phyloP scores from a whole-genome alignment of 2,113 vertebrate species.

The Hymenochirus boettgeri region DNA sequence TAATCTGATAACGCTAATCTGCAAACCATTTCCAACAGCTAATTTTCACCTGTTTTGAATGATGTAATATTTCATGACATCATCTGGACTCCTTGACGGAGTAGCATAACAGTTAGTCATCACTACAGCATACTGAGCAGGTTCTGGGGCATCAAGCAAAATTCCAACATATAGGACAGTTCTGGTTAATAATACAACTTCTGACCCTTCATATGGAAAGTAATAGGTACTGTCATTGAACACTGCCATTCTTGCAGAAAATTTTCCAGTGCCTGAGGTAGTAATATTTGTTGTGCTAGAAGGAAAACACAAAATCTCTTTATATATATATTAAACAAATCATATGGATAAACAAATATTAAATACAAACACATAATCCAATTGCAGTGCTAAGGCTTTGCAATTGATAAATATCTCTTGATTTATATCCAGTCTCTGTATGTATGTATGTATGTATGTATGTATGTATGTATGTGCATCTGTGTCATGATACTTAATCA shows the following conservation, averaged over 20 bases:
- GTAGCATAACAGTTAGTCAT: constrained; percentile 55
- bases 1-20: too few relatives aligned
- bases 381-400: too few relatives aligned
- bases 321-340: too few relatives aligned
- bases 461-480: too few relatives aligned
- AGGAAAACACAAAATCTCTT: too few relatives aligned
- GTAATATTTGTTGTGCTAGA: constrained; percentile 46
- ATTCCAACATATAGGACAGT: constrained; percentile 47
- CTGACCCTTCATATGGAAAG: constrained; percentile 40
- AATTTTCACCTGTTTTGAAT: constrained; percentile 46
- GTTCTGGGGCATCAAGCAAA: constrained; percentile 43
- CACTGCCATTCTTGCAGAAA: constrained; percentile 46
- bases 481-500: too few relatives aligned
- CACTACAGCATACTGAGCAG: constrained; percentile 45
- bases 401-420: too few relatives aligned
- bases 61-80: constrained; percentile 51
- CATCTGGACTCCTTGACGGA: constrained; percentile 33
- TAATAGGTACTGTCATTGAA: constrained; percentile 47
- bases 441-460: too few relatives aligned
- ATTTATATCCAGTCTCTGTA: too few relatives aligned
- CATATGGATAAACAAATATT: too few relatives aligned
- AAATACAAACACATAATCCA: too few relatives aligned
- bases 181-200: constrained; percentile 35
- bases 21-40: too few relatives aligned
- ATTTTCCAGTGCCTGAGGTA: constrained; percentile 41